Percentiles rank a stretch among this genome's conserved stretches.
Evolutionary conservation across 2,113 vertebrate genomes (phyloP).

Genomic region (Onychostruthus taczanowskii): DNA sequence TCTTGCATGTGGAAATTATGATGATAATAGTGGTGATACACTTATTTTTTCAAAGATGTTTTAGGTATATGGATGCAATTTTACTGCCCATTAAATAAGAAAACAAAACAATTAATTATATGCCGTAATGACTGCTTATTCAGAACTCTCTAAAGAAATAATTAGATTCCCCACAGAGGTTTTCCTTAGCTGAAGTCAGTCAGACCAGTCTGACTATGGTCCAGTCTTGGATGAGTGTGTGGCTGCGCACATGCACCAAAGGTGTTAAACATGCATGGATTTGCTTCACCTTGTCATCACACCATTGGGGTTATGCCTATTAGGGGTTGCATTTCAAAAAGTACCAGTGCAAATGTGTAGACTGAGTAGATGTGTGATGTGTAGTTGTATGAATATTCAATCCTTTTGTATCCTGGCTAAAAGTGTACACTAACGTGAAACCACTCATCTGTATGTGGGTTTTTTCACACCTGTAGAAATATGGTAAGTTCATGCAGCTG

Average conservation of each 20-base stretch:
- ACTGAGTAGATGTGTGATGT: not conserved
- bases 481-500: not conserved
- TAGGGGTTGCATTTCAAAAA: not conserved
- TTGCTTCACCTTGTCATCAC: not conserved
- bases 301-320: not conserved
- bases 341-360: not conserved
- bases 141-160: not conserved
- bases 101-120: not conserved
- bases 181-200: not conserved
- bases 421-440: not conserved
- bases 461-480: not conserved
- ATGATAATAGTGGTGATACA: not conserved
- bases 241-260: not conserved
- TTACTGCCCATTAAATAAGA: not conserved
- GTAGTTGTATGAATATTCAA: not conserved
- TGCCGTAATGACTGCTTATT: not conserved
- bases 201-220: not conserved
- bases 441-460: accelerated
- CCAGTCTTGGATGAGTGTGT: not conserved
- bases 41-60: not conserved
- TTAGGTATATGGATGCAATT: not conserved
- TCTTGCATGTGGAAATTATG: not conserved
- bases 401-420: not conserved
- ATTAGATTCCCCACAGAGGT: not conserved
- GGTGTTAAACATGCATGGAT: not conserved